phyloP scores from a whole-genome alignment of 2,888 invertebrate genomes.

The Theristus sp. region DNA sequence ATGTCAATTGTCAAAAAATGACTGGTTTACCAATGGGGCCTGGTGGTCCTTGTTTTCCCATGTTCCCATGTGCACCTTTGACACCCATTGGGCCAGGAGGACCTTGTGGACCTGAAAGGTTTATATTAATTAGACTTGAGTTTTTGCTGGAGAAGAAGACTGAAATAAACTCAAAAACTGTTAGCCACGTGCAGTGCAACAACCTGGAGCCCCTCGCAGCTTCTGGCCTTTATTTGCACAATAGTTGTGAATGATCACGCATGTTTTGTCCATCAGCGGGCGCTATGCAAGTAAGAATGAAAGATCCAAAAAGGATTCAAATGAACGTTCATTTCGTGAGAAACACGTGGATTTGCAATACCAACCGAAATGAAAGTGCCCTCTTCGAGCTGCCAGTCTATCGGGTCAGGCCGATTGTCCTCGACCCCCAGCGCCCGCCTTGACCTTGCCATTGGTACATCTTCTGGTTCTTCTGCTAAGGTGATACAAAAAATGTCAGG shows the following conservation, averaged over 20 bases:
- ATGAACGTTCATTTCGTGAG: too few relatives aligned
- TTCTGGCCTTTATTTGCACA: slow-evolving; percentile 20
- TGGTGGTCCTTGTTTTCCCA: neutral
- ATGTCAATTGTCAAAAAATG: too few relatives aligned
- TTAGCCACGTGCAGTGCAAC: neutral
- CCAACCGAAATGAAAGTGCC: neutral
- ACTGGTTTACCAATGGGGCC: neutral
- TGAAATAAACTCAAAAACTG: too few relatives aligned
- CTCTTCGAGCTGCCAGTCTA: neutral
- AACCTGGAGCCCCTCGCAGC: slow-evolving; percentile 18
- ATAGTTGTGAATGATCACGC: slow-evolving; percentile 16
- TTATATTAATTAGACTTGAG: too few relatives aligned
- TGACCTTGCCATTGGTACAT: too few relatives aligned
- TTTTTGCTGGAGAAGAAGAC: too few relatives aligned
- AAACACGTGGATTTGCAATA: too few relatives aligned
- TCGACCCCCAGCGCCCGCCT: too few relatives aligned
- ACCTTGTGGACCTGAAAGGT: slow-evolving; percentile 9
- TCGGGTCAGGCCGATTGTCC: neutral
- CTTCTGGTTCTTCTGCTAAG: too few relatives aligned
- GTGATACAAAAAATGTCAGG: too few relatives aligned
- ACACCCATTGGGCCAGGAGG: neutral
- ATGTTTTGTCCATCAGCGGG: neutral
- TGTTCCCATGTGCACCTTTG: neutral
- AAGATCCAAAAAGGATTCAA: neutral
- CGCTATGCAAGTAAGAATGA: neutral